These are phyloP conservation scores for Ctenosaura bakeri DNA, from an alignment of 2,797 vertebrate species.

Conservation along the genomic window DNA sequence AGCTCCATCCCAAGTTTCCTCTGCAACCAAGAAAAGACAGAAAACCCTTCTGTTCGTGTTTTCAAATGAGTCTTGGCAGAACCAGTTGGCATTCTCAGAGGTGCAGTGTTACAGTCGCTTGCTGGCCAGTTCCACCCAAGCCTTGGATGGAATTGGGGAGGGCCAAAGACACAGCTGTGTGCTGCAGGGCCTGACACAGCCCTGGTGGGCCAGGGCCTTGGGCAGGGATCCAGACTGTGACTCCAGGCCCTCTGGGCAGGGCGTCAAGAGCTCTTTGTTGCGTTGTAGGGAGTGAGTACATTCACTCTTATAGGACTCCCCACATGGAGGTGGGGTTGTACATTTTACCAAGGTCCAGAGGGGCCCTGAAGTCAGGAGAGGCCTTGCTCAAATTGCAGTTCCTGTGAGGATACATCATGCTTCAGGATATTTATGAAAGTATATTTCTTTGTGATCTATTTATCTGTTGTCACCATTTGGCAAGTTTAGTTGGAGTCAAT, in stretches of 20 bases:
- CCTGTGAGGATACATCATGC: not conserved
- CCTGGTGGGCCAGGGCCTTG: not conserved
- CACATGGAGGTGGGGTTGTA: no score
- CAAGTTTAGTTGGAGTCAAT: no score
- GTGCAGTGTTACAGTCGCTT: not conserved
- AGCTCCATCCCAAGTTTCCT: not conserved
- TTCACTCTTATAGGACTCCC: no score
- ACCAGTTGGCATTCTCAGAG: not conserved
- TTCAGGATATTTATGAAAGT: no score
- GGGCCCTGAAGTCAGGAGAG: no score
- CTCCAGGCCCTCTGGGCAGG: not conserved
- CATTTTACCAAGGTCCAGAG: no score
- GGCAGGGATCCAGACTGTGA: not conserved
- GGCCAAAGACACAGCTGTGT: not conserved
- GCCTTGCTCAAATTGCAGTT: no score
- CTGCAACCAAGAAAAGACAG: constrained; percentile 6
- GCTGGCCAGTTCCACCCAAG: not conserved
- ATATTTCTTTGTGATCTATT: no score
- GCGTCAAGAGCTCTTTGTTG: constrained; percentile 1
- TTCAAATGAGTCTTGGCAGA: constrained; percentile 9
- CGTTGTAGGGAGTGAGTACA: not conserved
- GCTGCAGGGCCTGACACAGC: not conserved
- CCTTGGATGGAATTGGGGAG: not conserved
- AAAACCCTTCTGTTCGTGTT: not conserved
- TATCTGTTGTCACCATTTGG: no score